phyloP scores from a whole-genome alignment of 2,797 vertebrate genomes.

The Coccyzus lansbergi region DNA sequence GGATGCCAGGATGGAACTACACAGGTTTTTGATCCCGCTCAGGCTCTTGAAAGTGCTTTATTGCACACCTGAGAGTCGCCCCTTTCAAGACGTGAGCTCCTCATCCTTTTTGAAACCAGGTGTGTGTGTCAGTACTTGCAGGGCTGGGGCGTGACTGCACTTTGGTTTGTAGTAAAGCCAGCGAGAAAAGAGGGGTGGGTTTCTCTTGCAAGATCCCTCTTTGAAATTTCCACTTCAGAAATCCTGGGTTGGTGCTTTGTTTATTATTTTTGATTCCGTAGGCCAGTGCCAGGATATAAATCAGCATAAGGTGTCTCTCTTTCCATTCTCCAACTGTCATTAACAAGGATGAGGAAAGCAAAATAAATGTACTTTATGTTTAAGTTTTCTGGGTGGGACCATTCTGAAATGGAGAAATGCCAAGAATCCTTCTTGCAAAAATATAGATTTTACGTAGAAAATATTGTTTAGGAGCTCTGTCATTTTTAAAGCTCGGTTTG shows the following conservation, averaged over 20 bases:
- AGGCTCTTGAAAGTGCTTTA: neutral
- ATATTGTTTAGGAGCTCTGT: neutral
- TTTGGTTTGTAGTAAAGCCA: constrained; percentile 42
- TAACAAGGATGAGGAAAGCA: neutral
- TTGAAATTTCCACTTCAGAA: constrained; percentile 48
- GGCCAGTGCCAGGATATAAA: neutral
- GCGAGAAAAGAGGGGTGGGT: neutral
- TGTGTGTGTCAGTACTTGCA: constrained; percentile 23
- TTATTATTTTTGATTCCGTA: neutral
- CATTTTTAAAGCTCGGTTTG: neutral
- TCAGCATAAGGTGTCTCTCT: neutral
- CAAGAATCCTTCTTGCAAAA: neutral
- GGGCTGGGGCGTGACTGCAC: neutral
- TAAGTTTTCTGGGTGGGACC: neutral
- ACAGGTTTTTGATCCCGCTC: constrained; percentile 28
- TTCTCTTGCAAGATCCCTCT: constrained; percentile 6
- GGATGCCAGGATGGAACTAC: constrained; percentile 1
- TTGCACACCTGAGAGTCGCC: neutral
- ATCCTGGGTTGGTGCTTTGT: neutral
- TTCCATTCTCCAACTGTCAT: neutral
- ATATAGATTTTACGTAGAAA: neutral
- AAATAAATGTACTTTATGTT: neutral
- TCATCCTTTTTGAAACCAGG: constrained; percentile 17
- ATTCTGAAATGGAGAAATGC: neutral
- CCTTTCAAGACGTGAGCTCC: constrained; percentile 11